These are phyloP conservation scores for Otocyon megalotis DNA, from an alignment of 2,113 vertebrate species.

Conservation along the genomic window DNA sequence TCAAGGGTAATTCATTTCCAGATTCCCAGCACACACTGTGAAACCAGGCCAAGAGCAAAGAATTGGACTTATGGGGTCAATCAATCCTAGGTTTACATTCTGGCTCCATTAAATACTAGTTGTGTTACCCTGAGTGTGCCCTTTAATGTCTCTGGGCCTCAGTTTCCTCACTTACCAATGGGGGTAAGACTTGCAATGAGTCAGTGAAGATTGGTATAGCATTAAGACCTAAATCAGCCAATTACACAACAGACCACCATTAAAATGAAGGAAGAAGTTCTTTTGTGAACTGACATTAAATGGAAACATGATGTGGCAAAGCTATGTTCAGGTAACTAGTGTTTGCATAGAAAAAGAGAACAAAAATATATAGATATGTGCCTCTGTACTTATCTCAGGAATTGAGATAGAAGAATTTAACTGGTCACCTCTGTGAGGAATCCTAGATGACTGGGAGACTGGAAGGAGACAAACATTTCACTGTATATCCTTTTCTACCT, in stretches of 20 bases:
- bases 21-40: slow-evolving; percentile 13
- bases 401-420: slow-evolving; percentile 59
- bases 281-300: slow-evolving; percentile 5
- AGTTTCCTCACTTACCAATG: slow-evolving; percentile 32
- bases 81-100: neutral
- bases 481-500: neutral
- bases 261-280: slow-evolving; percentile 28
- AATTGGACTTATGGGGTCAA: neutral
- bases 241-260: neutral
- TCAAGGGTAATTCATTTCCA: slow-evolving; percentile 2
- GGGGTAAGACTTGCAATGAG: neutral
- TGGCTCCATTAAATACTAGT: neutral
- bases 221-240: neutral
- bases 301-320: slow-evolving; percentile 58
- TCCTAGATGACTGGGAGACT: neutral
- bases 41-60: slow-evolving; percentile 51
- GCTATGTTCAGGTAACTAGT: neutral
- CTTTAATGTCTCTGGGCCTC: neutral
- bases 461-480: slow-evolving; percentile 30
- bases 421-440: neutral
- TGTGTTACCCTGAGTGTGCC: neutral
- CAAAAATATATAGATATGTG: neutral
- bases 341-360: slow-evolving; percentile 25
- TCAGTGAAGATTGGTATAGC: slow-evolving; percentile 1
- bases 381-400: neutral